A percentile compares a stretch with the other conserved stretches of the same genome.
Conservation (phyloP, 2,113 vertebrate genomes). For the Bambusicola thoracicus region DNA sequence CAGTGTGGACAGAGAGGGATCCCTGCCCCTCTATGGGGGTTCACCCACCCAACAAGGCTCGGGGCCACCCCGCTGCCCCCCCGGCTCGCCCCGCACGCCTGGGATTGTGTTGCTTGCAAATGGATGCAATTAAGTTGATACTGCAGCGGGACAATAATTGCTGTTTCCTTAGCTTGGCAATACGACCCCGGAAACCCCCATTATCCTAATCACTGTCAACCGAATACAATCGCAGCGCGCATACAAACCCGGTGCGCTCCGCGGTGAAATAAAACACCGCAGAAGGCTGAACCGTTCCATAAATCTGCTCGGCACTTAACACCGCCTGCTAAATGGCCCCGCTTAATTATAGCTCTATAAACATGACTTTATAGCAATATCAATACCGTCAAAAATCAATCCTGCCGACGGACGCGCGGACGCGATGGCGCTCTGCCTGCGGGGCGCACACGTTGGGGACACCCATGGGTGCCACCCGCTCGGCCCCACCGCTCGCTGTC, state of each 20-base stretch:
- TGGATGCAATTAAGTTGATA: constrained; percentile 35
- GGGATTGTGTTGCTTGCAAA: not conserved
- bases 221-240: not conserved
- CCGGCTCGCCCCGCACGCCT: not conserved
- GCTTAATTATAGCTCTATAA: constrained; percentile 55
- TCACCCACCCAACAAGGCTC: not conserved
- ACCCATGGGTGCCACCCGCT: accelerated
- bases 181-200: constrained; percentile 40
- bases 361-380: not conserved
- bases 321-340: constrained; percentile 26
- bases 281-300: constrained; percentile 4
- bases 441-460: accelerated
- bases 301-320: constrained; percentile 59
- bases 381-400: constrained; percentile 19
- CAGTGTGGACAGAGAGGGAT: too few species aligned
- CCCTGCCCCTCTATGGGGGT: not conserved
- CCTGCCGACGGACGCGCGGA: not conserved
- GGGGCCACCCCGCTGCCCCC: not conserved
- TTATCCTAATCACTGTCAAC: constrained; percentile 41
- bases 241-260: not conserved
- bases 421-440: too few species aligned
- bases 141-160: not conserved
- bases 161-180: constrained; percentile 51
- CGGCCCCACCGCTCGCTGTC: accelerated
- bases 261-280: constrained; percentile 9